phyloP scores from a whole-genome alignment of 2,888 invertebrate genomes.

The Plebejus argus region DNA sequence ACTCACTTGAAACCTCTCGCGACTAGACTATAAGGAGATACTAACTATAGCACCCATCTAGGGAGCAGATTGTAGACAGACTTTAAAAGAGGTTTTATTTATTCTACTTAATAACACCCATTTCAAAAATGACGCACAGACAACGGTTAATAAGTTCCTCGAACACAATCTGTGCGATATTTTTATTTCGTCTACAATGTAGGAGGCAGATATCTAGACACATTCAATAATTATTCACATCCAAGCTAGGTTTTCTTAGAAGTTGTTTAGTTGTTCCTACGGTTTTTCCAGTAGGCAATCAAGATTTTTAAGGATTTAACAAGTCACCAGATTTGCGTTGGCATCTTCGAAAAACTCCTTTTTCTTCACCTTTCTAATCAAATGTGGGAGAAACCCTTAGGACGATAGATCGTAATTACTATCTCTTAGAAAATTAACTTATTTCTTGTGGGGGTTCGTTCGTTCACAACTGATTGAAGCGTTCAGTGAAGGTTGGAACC shows the following conservation, averaged over 20 bases:
- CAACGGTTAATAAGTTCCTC: not conserved
- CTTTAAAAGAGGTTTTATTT: not conserved
- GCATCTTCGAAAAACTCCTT: not conserved
- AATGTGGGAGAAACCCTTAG: not conserved
- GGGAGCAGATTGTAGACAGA: not conserved
- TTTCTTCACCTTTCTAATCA: not conserved
- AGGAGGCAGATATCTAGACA: not conserved
- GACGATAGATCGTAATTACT: not conserved
- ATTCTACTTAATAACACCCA: not conserved
- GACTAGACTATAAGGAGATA: not conserved
- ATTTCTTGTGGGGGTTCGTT: not conserved
- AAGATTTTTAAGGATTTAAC: not conserved
- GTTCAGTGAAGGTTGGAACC: no score
- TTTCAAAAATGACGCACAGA: not conserved
- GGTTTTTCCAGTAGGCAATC: not conserved
- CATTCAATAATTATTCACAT: not conserved
- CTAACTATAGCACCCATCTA: not conserved
- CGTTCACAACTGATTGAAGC: no score
- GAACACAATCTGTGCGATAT: not conserved
- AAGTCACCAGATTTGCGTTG: not conserved
- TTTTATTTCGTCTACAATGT: constrained; percentile 2
- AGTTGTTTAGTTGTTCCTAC: not conserved
- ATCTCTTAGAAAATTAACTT: not conserved
- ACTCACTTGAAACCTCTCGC: no score
- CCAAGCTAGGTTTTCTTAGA: not conserved